These are phyloP conservation scores for Aleiodes alternator DNA, from an alignment of 2,888 invertebrate genomes.

Conservation along the genomic window DNA sequence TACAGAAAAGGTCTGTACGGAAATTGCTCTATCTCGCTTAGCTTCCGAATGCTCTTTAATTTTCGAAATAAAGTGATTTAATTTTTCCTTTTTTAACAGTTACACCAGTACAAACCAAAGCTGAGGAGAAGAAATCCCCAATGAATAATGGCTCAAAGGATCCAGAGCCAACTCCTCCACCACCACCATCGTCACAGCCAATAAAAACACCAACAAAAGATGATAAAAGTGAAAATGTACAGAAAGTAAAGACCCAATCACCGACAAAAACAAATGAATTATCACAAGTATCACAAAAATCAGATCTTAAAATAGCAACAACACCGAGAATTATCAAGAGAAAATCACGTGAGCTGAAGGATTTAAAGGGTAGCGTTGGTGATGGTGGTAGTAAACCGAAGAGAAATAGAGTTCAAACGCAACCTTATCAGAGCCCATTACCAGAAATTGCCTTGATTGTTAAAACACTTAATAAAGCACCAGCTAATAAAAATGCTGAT, in stretches of 20 bases:
- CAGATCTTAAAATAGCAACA: constrained; percentile 55
- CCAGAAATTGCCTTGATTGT: constrained; percentile 87
- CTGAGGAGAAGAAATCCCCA: constrained; percentile 69
- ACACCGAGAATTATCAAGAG: constrained; percentile 67
- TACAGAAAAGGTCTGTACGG: too few relatives aligned
- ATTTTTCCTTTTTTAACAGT: constrained; percentile 31
- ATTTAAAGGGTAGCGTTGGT: constrained; percentile 62
- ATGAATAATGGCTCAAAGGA: constrained; percentile 62
- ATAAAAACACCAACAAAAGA: constrained; percentile 44
- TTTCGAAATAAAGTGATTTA: not conserved
- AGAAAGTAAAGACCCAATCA: constrained; percentile 30
- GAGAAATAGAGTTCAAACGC: constrained; percentile 81
- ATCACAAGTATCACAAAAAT: constrained; percentile 66
- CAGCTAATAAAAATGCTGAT: constrained; percentile 79
- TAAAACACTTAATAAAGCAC: constrained; percentile 82
- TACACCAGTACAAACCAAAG: constrained; percentile 62
- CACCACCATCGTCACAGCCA: constrained; percentile 9
- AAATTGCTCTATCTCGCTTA: too few relatives aligned
- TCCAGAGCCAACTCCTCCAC: constrained; percentile 35
- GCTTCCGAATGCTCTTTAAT: too few relatives aligned
- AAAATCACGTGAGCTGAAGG: constrained; percentile 71
- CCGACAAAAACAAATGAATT: constrained; percentile 46
- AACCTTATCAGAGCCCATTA: constrained; percentile 89
- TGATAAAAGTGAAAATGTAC: constrained; percentile 41
- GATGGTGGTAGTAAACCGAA: constrained; percentile 76